Base-by-base conservation (phyloP, 1,140 invertebrate genomes). In the Bombus pyrosoma region DNA sequence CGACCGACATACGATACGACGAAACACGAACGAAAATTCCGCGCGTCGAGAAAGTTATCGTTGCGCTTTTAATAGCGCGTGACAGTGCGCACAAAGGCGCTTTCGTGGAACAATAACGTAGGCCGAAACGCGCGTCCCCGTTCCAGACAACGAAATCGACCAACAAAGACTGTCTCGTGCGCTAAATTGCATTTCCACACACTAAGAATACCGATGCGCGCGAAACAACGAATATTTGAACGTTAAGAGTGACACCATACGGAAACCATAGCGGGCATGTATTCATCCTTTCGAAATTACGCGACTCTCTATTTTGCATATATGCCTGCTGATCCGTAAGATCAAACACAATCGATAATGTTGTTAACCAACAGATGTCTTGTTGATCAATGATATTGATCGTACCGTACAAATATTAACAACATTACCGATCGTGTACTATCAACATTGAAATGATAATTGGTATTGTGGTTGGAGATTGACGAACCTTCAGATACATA, bases 101-200 rank as follows among this genome's bases (percentile, higher is more conserved):
- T 47, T 37, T 39, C 41, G 43, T 4, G 9, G 64, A 18, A 53
- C 68, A 72, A 81, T 71, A 71, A 53, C 78, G 43, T 32, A 39
- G 34, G 43, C 66, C 47, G 34, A 71, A 81, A 72, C 47, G n/a
- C 41, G 41, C 25, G 78, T 32, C 43, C 43, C 32, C 32, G 28
- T 80, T 80, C 43, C 37, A 71, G 68, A 64, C 78, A 77, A 62
- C 57, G 66, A 57, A 81, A 71, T 53, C 66, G 43, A 41, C 34
- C 34, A 32, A 81, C 79, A 81, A 81, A 81, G 78, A 57, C 15
- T 22, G 13, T 3, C 15, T 43, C 66, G n/a, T 28, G 28, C 15
- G 28, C 10, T 71, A 57, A 71, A 81, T 69, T 72, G 68, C 79
- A 57, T 72, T n/a, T 28, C 32, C 22, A 32, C 5, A 5, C 32